Conservation (phyloP, 2,888 invertebrate species). For the Rosalia funebris region DNA sequence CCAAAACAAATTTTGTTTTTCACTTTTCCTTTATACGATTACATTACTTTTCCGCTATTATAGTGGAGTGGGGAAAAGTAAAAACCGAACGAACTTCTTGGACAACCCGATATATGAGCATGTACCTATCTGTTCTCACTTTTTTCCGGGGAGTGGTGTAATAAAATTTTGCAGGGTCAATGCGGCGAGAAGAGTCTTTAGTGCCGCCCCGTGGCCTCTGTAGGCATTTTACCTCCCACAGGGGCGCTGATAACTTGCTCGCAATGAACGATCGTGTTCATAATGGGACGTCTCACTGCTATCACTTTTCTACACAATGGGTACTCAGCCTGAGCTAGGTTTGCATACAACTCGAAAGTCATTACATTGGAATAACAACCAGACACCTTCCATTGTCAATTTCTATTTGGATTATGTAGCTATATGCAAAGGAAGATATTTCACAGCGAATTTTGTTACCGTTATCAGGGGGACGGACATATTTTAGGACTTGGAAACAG, state of each 20-base stretch:
- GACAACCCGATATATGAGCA: not conserved
- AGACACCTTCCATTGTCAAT: constrained; percentile 19
- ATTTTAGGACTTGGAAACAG: not conserved
- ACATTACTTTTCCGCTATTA: too few species aligned
- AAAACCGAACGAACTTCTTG: too few species aligned
- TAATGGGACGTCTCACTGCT: constrained; percentile 19
- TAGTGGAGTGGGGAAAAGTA: too few species aligned
- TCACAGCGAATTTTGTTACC: constrained; percentile 2
- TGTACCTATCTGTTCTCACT: constrained; percentile 1
- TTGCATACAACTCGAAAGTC: constrained; percentile 30
- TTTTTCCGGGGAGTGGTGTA: not conserved
- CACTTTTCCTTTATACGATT: too few species aligned
- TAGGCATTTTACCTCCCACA: constrained; percentile 9
- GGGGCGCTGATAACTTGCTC: constrained; percentile 16
- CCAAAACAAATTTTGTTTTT: too few species aligned
- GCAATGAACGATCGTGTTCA: constrained; percentile 4
- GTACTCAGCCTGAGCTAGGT: constrained; percentile 19
- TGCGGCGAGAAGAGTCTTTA: constrained; percentile 4
- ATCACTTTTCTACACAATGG: constrained; percentile 32
- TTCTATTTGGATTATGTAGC: constrained; percentile 14
- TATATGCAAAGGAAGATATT: constrained; percentile 2
- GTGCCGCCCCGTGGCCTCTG: constrained; percentile 3
- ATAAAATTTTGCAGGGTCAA: constrained; percentile 6
- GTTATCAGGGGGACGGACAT: not conserved
- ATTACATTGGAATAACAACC: constrained; percentile 30